phyloP scores from a whole-genome alignment of 2,113 vertebrate species.

The Typhlomys cinereus region DNA sequence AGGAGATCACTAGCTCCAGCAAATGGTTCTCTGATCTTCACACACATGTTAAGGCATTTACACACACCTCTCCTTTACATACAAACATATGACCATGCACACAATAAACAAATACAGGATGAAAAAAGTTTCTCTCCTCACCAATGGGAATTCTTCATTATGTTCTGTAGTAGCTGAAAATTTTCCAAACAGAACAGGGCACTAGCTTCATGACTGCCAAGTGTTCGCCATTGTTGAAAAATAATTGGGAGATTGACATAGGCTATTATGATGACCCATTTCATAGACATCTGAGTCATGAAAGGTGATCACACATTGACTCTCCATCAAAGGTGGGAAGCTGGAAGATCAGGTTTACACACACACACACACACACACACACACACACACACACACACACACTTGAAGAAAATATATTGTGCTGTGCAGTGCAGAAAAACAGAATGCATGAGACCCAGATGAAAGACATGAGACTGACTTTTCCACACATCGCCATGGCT shows the following conservation, averaged over 20 bases:
- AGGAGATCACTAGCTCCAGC: too few species aligned
- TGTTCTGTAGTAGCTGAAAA: not conserved
- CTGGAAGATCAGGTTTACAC: not conserved
- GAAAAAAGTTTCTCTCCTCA: too few species aligned
- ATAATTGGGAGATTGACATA: not conserved
- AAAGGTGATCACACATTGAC: not conserved
- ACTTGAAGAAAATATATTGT: too few species aligned
- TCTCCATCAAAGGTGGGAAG: not conserved
- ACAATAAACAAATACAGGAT: too few species aligned
- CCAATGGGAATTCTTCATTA: not conserved
- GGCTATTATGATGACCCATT: not conserved
- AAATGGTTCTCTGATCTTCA: too few species aligned
- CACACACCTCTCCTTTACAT: too few species aligned
- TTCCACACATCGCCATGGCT: not conserved
- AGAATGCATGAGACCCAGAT: not conserved
- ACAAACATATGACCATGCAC: too few species aligned
- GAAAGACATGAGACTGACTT: not conserved
- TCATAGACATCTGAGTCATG: not conserved
- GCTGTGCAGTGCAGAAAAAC: not conserved
- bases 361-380: too few species aligned
- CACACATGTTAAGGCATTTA: too few species aligned
- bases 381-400: rapidly evolving
- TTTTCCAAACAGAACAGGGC: not conserved
- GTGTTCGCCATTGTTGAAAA: not conserved
- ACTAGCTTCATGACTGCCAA: not conserved